phyloP scores from a whole-genome alignment of 2,888 invertebrate species.

The Dromius quadrimaculatus region DNA sequence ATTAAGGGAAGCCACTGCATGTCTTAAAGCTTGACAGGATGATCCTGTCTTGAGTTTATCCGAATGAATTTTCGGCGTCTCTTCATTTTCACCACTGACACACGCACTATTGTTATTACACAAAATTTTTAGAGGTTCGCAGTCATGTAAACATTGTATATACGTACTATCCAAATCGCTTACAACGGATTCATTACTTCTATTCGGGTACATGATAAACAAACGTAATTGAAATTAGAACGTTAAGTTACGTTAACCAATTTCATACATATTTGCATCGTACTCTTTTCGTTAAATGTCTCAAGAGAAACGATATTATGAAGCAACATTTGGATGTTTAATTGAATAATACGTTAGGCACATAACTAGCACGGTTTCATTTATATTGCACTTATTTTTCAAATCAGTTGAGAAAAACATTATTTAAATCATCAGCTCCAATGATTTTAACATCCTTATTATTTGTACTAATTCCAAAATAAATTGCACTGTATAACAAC shows the following conservation, averaged over 20 bases:
- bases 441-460: conserved; percentile 18
- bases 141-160: conserved; percentile 42
- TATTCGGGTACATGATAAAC: conserved; percentile 61
- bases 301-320: conserved; percentile 40
- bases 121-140: conserved; percentile 42
- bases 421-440: conserved; percentile 40
- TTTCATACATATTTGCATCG: conserved; percentile 65
- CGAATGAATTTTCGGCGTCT: conserved; percentile 63
- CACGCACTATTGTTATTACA: conserved; percentile 39
- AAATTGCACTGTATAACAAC: conserved; percentile 29
- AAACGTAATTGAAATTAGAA: conserved; percentile 51
- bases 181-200: conserved; percentile 57
- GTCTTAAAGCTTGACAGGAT: conserved; percentile 90
- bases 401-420: conserved; percentile 37
- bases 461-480: conserved; percentile 34
- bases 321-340: conserved; percentile 30
- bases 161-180: conserved; percentile 51
- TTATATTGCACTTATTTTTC: conserved; percentile 24
- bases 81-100: conserved; percentile 53
- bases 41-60: conserved; percentile 76
- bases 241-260: conserved; percentile 65
- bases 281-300: conserved; percentile 36
- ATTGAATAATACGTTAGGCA: conserved; percentile 23
- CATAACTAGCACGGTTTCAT: conserved; percentile 34
- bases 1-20: conserved; percentile 92